Base-by-base conservation (phyloP, 2,888 invertebrate genomes). In the Caenorhabditis sp. region DNA sequence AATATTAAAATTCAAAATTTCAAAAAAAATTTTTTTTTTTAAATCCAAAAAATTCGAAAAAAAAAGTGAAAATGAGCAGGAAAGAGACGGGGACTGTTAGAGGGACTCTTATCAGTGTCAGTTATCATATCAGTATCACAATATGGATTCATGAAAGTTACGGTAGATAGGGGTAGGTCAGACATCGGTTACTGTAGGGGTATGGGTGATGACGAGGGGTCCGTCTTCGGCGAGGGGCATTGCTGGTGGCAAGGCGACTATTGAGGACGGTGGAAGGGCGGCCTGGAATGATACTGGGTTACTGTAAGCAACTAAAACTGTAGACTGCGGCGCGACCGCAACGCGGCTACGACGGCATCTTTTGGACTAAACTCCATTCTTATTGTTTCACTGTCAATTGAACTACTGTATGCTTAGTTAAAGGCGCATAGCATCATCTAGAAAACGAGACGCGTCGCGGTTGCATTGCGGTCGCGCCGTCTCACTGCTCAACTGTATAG, bases 181-280 rank as follows among this genome's bases (percentile, higher is more conserved):
- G 62, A 88, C 88, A 74, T 88, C 88, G 37, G 88, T 88, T 18
- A 88, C 84, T 22, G 88, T 88, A 20, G 87, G 87, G 5, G 85
- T 85, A 28, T 86, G 82, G 22, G 87, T 81, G 62, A 88, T 80
- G 22, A 88, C 88, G 4, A 88, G 71, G 1, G 88, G 88, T 0
- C 88, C 88, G 56, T 85, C 85, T 72, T 87, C 88, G 11, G 80
- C 68, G 2, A 88, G 64, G 8, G 82, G 74, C 83, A 84, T 86
- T 18, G 88, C 87, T 15, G 85, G 86, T 15, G 88, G 87, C 67
- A 88, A 82, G 9, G 82, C 83, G 11, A 84, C 85, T 26, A 87
- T 82, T 4, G 84, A 82, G 11, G 85, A 85, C n/a, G 83, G 77
- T 1, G 86, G 86, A 3, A 86, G 82, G 2, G 83, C 82, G 15